Percentiles rank a stretch among this genome's conserved stretches.
phyloP scores from a whole-genome alignment of 2,113 vertebrate genomes.

The Ceyx melanurus region DNA sequence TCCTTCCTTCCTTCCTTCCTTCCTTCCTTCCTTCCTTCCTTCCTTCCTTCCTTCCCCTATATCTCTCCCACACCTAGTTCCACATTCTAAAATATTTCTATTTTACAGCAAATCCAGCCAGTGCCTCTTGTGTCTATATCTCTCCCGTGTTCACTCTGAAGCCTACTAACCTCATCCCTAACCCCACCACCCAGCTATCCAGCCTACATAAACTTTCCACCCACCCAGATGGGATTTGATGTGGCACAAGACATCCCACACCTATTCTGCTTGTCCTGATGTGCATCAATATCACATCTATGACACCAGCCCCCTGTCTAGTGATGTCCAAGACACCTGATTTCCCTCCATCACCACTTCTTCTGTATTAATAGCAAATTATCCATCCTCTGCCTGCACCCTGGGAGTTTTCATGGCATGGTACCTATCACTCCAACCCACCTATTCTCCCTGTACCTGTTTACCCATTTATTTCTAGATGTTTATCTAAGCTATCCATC shows the following conservation, averaged over 20 bases:
- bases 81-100: background rate
- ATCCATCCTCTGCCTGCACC: background rate
- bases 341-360: background rate
- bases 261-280: background rate
- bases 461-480: background rate
- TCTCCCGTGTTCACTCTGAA: accelerated
- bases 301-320: background rate
- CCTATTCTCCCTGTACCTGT: accelerated
- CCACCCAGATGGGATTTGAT: background rate
- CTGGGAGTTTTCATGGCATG: background rate
- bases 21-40: no score
- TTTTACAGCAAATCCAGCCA: background rate
- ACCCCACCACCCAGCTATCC: background rate
- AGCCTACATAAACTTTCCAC: background rate
- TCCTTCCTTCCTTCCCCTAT: background rate
- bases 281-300: background rate
- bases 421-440: background rate
- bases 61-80: background rate
- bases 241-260: background rate
- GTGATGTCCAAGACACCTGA: accelerated
- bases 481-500: background rate
- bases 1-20: no score
- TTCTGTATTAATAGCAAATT: background rate
- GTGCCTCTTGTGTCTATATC: accelerated
- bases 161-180: background rate